A percentile compares a stretch with the other conserved stretches of the same genome.
Evolutionary conservation across 2,888 invertebrate genomes (phyloP).

Genomic region (Noctua janthina): DNA sequence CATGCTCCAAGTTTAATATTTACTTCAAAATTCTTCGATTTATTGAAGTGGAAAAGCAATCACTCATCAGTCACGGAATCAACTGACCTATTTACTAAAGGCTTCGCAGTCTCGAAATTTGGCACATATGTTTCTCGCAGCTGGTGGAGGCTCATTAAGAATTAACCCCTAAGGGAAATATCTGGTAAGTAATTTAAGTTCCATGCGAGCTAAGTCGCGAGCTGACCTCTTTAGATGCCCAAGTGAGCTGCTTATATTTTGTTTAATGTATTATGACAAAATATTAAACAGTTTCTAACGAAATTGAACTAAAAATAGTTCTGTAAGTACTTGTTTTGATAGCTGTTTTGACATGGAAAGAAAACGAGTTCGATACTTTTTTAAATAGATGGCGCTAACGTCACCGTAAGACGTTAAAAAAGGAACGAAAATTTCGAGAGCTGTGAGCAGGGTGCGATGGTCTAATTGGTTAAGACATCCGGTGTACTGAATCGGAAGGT

Average conservation of each 20-base stretch:
- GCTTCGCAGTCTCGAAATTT: constrained; percentile 2
- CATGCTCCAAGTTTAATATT: not conserved
- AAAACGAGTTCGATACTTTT: too few species aligned
- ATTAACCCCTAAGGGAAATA: constrained; percentile 40
- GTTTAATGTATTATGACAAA: not conserved
- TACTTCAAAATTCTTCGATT: not conserved
- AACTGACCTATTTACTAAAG: constrained; percentile 31
- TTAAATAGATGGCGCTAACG: too few species aligned
- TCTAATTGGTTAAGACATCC: too few species aligned
- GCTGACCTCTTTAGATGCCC: not conserved
- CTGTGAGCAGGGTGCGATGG: too few species aligned
- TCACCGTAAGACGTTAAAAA: too few species aligned
- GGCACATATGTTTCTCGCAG: constrained; percentile 1
- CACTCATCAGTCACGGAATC: constrained; percentile 8
- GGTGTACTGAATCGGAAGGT: too few species aligned
- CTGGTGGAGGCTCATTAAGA: constrained; percentile 23
- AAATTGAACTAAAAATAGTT: too few species aligned
- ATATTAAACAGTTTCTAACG: not conserved
- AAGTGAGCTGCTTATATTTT: not conserved
- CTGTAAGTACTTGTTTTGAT: too few species aligned
- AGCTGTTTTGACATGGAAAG: too few species aligned
- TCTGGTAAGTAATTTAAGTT: constrained; percentile 45
- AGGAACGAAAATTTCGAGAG: too few species aligned
- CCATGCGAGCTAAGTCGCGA: not conserved
- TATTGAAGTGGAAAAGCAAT: constrained; percentile 12